Evolutionary conservation across 2,797 vertebrate species (phyloP).

Genomic region (Simalia tracyae): DNA sequence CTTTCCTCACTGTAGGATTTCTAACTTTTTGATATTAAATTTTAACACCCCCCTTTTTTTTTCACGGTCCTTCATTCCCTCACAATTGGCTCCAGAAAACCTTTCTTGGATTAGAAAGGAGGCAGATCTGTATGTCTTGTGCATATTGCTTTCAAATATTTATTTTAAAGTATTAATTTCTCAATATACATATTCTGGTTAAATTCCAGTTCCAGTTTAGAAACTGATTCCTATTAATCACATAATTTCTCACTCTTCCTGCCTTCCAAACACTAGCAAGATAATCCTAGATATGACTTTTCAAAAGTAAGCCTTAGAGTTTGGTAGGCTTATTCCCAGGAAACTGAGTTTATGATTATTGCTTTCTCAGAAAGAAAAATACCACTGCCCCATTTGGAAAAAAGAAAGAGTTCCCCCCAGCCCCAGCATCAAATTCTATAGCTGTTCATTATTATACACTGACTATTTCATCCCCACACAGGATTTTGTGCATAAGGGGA

Average conservation of each 20-base stretch:
- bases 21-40: background rate
- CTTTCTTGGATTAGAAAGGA: background rate
- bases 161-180: background rate
- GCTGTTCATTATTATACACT: background rate
- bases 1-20: background rate
- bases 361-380: background rate
- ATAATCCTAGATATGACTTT: background rate
- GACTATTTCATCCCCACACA: background rate
- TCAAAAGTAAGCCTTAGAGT: background rate
- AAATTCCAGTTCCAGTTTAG: background rate
- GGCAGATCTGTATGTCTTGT: background rate
- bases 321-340: background rate
- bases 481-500: background rate
- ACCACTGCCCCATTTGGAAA: background rate
- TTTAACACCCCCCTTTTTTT: background rate
- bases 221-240: background rate
- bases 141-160: background rate
- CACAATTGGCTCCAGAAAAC: background rate
- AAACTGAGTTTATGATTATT: background rate
- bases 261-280: background rate
- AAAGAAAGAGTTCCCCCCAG: background rate
- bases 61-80: background rate
- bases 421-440: background rate
- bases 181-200: background rate
- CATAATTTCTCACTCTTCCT: background rate